Evolutionary conservation across 2,797 vertebrate genomes (phyloP).

Genomic region (Tamandua tetradactyla): DNA sequence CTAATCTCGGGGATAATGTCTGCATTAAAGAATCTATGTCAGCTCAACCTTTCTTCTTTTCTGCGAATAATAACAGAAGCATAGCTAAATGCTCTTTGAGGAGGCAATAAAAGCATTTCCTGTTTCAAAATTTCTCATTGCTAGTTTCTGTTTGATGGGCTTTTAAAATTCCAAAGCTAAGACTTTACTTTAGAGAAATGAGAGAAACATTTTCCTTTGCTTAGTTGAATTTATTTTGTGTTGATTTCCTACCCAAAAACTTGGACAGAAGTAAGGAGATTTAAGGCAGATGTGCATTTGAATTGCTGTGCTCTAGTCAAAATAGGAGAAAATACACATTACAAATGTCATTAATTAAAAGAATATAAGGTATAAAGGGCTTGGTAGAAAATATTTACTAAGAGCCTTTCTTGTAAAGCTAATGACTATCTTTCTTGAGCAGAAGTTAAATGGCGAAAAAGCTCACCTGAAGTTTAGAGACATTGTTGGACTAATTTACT

Average conservation of each 20-base stretch:
- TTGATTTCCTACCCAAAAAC: constrained; percentile 37
- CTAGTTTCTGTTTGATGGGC: constrained; percentile 43
- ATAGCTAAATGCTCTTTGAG: constrained; percentile 63
- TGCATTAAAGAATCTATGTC: constrained; percentile 71
- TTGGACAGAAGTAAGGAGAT: not conserved
- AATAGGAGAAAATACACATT: not conserved
- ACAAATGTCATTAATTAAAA: constrained; percentile 4
- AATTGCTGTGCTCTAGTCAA: not conserved
- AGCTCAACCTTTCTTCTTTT: constrained; percentile 53
- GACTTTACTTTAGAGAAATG: constrained; percentile 45
- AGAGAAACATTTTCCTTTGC: not conserved
- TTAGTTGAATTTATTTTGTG: not conserved
- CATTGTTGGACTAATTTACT: constrained; percentile 18
- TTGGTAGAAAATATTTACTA: constrained; percentile 23
- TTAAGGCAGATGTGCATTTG: constrained; percentile 2
- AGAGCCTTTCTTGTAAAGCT: not conserved
- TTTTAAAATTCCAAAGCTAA: constrained; percentile 50
- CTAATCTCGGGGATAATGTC: constrained; percentile 72
- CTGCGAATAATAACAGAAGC: constrained; percentile 57
- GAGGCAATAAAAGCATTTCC: constrained; percentile 57
- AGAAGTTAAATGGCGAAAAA: not conserved
- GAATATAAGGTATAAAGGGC: not conserved
- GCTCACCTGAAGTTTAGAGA: not conserved
- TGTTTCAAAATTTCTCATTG: constrained; percentile 36
- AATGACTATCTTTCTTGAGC: not conserved